Percentiles rank a stretch among this genome's conserved stretches.
Conservation (phyloP, 2,797 vertebrate genomes). For the Xenopus petersii region DNA sequence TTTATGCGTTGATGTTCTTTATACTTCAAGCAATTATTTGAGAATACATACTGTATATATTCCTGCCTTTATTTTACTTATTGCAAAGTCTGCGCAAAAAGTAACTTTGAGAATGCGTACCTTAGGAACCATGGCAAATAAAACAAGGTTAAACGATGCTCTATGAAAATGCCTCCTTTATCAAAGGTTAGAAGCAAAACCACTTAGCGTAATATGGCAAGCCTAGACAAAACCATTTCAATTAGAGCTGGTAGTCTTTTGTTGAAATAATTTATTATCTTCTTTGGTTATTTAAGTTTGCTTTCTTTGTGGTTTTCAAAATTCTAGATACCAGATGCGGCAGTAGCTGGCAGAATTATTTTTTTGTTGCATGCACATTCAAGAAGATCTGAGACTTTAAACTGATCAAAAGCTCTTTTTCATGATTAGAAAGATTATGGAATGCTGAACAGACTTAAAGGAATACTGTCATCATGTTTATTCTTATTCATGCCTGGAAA, state of each 20-base stretch:
- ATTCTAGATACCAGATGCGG: not conserved
- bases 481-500: not conserved
- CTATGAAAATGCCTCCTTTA: conserved; percentile 21
- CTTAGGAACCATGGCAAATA: conserved; percentile 13
- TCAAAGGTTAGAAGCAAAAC: conserved; percentile 16
- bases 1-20: conserved; percentile 22
- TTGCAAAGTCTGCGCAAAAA: conserved; percentile 35
- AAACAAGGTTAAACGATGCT: conserved; percentile 41
- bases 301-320: conserved; percentile 15
- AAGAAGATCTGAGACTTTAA: conserved; percentile 8
- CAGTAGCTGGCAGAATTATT: not conserved
- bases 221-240: conserved; percentile 16
- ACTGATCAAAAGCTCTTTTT: not conserved
- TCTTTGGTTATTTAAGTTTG: conserved; percentile 1
- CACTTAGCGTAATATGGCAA: conserved; percentile 20
- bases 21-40: conserved; percentile 35
- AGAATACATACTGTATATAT: not conserved
- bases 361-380: not conserved
- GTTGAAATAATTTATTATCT: conserved; percentile 5
- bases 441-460: not conserved
- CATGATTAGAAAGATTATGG: not conserved
- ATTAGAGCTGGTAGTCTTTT: conserved; percentile 10
- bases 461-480: not conserved
- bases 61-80: conserved; percentile 28
- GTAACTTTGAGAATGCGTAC: conserved; percentile 27